Conservation (phyloP, 35 echinoderm and acorn worm genomes). For the Apostichopus californicus region DNA sequence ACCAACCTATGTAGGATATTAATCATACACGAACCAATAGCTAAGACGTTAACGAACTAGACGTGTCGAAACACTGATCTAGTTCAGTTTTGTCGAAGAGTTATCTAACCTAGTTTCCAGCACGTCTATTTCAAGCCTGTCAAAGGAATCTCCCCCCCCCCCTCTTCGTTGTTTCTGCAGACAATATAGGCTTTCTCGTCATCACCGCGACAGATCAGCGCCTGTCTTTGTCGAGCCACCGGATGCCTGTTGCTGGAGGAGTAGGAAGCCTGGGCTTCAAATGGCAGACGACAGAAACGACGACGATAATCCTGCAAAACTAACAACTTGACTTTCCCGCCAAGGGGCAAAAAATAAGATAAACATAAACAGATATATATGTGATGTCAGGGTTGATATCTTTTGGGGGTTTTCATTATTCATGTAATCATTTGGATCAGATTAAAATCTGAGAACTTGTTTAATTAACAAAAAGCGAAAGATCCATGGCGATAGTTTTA, state of each 20-base stretch:
- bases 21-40: no score
- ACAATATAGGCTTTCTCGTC: background rate
- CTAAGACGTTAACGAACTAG: background rate
- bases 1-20: no score
- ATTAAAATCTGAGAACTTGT: no score
- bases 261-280: background rate
- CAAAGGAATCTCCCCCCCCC: background rate
- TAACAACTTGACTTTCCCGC: background rate
- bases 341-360: background rate
- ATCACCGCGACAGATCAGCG: background rate
- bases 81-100: background rate
- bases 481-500: no score
- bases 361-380: no score
- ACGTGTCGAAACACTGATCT: background rate
- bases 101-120: background rate
- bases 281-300: background rate
- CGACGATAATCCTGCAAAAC: background rate
- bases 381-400: no score
- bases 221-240: no score
- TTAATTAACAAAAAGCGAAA: no score
- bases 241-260: background rate
- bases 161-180: background rate
- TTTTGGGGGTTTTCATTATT: no score
- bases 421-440: no score
- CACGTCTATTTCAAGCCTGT: background rate